Evolutionary conservation across 2,888 invertebrate genomes (phyloP).

Genomic region (Tiphia femorata): DNA sequence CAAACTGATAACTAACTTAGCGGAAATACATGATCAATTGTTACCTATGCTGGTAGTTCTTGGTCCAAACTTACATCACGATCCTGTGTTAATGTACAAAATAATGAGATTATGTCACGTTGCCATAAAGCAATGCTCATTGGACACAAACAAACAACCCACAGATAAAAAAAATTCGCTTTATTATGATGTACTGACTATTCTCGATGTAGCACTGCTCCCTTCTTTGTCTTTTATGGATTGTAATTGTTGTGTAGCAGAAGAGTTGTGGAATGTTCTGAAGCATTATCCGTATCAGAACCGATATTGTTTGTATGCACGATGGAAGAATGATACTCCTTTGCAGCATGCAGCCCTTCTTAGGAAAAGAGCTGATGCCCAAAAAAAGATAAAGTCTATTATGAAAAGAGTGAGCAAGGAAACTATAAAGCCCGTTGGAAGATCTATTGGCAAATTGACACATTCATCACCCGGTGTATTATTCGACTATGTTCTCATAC

Average conservation of each 20-base stretch:
- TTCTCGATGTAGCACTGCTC: constrained; percentile 89
- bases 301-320: constrained; percentile 88
- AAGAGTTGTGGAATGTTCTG: constrained; percentile 95
- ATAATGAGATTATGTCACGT: constrained; percentile 72
- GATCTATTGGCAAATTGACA: constrained; percentile 95
- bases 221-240: constrained; percentile 93
- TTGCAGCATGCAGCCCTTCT: constrained; percentile 86
- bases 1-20: constrained; percentile 76
- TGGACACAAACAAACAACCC: constrained; percentile 61
- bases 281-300: constrained; percentile 89
- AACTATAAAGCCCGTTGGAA: constrained; percentile 96
- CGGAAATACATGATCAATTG: constrained; percentile 80
- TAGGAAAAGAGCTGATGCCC: constrained; percentile 85
- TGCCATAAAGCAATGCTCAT: constrained; percentile 59
- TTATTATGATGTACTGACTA: constrained; percentile 86
- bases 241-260: constrained; percentile 95
- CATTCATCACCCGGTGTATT: constrained; percentile 96
- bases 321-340: constrained; percentile 95
- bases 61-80: constrained; percentile 89
- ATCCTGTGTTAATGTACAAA: constrained; percentile 93
- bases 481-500: constrained; percentile 91
- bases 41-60: constrained; percentile 88
- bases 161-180: constrained; percentile 69
- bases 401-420: constrained; percentile 99
- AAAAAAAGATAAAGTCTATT: constrained; percentile 93